A percentile compares a stretch with the other conserved stretches of the same genome.
These are phyloP conservation scores for Caranx melampygus DNA, from an alignment of 2,113 vertebrate species.

Conservation along the genomic window DNA sequence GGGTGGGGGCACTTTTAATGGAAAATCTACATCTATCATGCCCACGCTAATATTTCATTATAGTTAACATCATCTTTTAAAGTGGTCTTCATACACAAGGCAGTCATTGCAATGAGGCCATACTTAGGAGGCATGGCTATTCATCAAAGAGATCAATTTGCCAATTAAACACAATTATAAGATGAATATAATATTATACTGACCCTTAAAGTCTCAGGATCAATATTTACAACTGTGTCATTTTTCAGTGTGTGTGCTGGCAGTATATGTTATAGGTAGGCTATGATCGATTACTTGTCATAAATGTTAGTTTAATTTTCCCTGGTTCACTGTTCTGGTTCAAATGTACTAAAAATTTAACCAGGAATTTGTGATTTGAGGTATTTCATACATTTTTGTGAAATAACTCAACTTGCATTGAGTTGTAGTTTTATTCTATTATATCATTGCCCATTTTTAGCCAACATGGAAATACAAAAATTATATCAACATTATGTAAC, in stretches of 20 bases:
- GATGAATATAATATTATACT: background rate
- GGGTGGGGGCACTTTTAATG: background rate
- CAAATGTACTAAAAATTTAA: background rate
- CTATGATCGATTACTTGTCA: background rate
- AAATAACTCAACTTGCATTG: too few species aligned
- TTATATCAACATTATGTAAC: too few species aligned
- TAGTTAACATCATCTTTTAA: background rate
- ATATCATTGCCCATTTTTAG: background rate
- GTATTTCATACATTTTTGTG: too few species aligned
- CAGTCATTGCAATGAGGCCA: background rate
- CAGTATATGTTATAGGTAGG: background rate
- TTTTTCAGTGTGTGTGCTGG: background rate
- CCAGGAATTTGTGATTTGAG: too few species aligned
- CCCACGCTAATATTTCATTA: background rate
- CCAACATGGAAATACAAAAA: background rate
- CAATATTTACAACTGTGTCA: background rate
- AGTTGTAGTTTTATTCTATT: background rate
- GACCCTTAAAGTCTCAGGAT: background rate
- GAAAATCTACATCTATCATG: background rate
- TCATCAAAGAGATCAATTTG: background rate
- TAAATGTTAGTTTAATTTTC: background rate
- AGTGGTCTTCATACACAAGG: background rate
- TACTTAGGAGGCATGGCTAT: background rate
- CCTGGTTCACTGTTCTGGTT: background rate
- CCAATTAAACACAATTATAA: background rate